Percentiles rank a stretch among this genome's conserved stretches.
phyloP scores from a whole-genome alignment of 2,797 vertebrate species.

The Trichosurus vulpecula region DNA sequence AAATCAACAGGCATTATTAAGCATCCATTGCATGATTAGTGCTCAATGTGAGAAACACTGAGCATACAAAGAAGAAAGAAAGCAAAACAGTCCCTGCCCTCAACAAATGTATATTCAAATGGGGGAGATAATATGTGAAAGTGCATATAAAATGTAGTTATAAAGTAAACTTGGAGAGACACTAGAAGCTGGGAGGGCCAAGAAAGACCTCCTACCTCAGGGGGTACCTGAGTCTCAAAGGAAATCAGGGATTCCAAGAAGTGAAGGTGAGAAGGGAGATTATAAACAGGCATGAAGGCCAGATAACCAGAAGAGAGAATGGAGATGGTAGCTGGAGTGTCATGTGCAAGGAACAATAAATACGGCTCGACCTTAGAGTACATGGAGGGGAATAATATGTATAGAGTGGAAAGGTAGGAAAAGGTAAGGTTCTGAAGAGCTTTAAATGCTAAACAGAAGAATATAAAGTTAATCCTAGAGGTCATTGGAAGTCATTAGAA shows the following conservation, averaged over 20 bases:
- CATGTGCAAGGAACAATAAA: not conserved
- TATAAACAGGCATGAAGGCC: not conserved
- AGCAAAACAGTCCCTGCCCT: not conserved
- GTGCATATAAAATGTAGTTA: not conserved
- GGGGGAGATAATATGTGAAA: not conserved
- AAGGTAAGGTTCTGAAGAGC: not conserved
- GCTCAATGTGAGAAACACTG: not conserved
- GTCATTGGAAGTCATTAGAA: not conserved
- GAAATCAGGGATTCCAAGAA: not conserved
- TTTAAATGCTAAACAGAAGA: not conserved
- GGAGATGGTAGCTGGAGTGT: not conserved
- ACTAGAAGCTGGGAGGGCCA: not conserved
- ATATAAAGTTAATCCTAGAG: not conserved
- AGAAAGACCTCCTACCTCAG: not conserved
- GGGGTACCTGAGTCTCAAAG: not conserved
- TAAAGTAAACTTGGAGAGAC: not conserved
- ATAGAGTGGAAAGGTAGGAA: not conserved
- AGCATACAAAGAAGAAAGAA: not conserved
- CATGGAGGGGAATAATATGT: not conserved
- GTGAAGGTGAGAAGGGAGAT: not conserved
- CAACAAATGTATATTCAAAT: not conserved
- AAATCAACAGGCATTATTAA: not conserved
- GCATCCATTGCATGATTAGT: not conserved
- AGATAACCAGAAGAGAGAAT: not conserved
- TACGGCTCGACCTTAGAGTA: not conserved